Base-by-base conservation (phyloP, 37 sponge, comb jelly and placozoan species). In the Crambe crambe region DNA sequence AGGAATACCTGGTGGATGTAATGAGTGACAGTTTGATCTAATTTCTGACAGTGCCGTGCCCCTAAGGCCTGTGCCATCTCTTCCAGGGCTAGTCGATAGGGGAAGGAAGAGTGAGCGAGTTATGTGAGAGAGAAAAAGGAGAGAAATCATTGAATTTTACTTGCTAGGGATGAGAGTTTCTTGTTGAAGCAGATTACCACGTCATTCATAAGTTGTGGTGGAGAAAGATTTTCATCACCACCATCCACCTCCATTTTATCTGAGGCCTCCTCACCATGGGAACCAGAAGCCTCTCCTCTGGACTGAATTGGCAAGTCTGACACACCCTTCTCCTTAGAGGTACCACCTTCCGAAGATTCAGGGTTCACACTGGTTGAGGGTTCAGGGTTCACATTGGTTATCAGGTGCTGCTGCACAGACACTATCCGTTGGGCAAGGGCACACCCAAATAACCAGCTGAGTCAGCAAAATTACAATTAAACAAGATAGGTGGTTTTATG, bases 401-500 rank as follows among this genome's bases (percentile, higher is more conserved):
- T 21, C 6, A 75, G 74, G 75, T 89, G 60, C 9, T 39, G 56
- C 0, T 82, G 60, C 42, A 78, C 80, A 35, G 76, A 58, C 39
- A 72, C 85, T 26, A 81, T 81, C 0, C 22, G 58, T 37, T 69
- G 77, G 21, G 73, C 54, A 47, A 31, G 56, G 25, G 91, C 91
- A 85, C 91, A 85, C 8, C 76, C 85, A 90, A 90, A 85, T 17
- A 90, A 36, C 91, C 91, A 90, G n/a, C 86, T 89, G 60, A 1
- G 35, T 6, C 25, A 29, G 4, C 31, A 70, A 4, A 70, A 70
- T 26, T 35, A 26, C 5, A 6, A 31, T 31, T n/a, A n/a, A n/a
- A n/a, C n/a, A n/a, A n/a, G n/a, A n/a, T 20, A 27, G 25, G 15
- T 23, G 30, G 30, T 31, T 68, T 8, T 9, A 31, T 68, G n/a